Evolutionary conservation across 2,113 vertebrate species (phyloP), one percentile per base, ranked within the genome.

Genomic region (Perca fluviatilis): DNA sequence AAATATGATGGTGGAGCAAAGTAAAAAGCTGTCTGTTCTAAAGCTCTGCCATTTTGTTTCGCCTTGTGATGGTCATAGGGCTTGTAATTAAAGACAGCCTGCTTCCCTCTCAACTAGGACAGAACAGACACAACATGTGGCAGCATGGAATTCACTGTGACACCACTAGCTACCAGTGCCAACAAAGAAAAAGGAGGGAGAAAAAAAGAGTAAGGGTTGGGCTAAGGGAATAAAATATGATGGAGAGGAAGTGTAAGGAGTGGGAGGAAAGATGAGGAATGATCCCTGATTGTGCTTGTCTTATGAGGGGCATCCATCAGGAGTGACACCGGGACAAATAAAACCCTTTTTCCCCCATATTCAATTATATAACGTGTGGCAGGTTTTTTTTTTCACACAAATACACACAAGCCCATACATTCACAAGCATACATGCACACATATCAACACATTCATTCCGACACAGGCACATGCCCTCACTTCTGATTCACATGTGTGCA

Each of bases 241-340:
- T 87, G 73, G 79, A 81, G 86, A 90, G 83, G 73, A 79, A 86
- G 80, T 70, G 77, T 73, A 87, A 88, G 82, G 88, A 93, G 93
- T 91, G 82, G 89, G 92, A 83, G 86, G 77, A 78, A 84, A 89
- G 87, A 90, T 95, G 93, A 95, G 88, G 90, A 92, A 95, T 93
- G 93, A 94, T 94, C 83, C 83, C 81, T 90, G 91, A 95, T 91
- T 89, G 90, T 92, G 79, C 84, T 83, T 77, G 89, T 93, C 91
- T 95, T 96, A 95, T 96, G 94, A 96, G 92, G 92, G 84, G 86
- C 90, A 96, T 95, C 94, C 94, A 95, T 96, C 95, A 95, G 83
- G 30, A 79, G 47, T 92, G 93, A 95, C 92, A 93, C 67, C 72
- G 18, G 73, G 75, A 94, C 91, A 95, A 95, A 94, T 92, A 93